Conservation (phyloP, 2,888 invertebrate species). For the Trichopoda pennipes region DNA sequence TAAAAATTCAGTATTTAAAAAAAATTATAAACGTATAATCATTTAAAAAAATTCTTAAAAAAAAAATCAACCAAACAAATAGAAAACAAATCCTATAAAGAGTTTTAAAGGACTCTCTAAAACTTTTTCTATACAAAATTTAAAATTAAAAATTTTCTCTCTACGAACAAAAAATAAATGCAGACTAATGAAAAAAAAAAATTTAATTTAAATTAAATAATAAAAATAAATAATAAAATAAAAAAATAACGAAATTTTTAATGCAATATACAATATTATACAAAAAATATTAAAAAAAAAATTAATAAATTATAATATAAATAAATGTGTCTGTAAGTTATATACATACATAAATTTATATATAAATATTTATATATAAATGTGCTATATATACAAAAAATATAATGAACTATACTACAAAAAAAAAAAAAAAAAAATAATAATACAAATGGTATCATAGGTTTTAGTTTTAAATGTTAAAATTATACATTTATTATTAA, state of each 20-base stretch:
- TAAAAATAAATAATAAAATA: too few relatives aligned
- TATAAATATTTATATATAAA: conserved; percentile 52
- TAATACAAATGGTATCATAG: conserved; percentile 39
- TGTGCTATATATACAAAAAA: conserved; percentile 52
- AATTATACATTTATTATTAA: conserved; percentile 23
- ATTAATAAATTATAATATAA: conserved; percentile 54
- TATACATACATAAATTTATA: conserved; percentile 66
- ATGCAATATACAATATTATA: conserved; percentile 63
- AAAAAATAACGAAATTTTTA: conserved; percentile 64
- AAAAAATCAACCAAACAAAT: background rate
- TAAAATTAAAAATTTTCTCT: conserved; percentile 16
- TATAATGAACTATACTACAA: conserved; percentile 12
- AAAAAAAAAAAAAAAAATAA: background rate
- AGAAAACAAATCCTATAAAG: conserved; percentile 23
- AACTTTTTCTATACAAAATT: conserved; percentile 58
- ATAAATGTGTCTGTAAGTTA: conserved; percentile 66
- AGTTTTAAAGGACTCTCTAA: conserved; percentile 58
- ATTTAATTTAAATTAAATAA: conserved; percentile 12
- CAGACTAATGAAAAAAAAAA: conserved; percentile 30
- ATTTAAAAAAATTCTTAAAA: background rate
- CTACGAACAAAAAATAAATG: conserved; percentile 35
- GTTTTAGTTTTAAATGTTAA: conserved; percentile 47
- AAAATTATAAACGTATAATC: too few relatives aligned
- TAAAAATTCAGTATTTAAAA: background rate
- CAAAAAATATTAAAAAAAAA: conserved; percentile 32